phyloP scores from a whole-genome alignment of 2,888 invertebrate species.

The Gisinianus flammeolus region DNA sequence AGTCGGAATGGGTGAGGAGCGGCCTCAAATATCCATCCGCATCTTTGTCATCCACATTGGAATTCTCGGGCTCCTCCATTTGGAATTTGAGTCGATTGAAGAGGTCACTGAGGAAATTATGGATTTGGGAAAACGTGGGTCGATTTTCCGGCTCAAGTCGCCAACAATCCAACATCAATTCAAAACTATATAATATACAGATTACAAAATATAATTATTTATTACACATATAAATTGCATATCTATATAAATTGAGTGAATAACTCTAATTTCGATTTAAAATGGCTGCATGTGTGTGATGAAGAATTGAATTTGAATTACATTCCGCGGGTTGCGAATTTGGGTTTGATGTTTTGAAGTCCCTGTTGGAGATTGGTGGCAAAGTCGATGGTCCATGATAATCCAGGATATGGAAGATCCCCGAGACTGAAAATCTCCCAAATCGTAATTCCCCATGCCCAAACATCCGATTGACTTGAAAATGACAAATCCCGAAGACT shows the following conservation, averaged over 20 bases:
- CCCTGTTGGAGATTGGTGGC: conserved; percentile 18
- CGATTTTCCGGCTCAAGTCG: conserved; percentile 27
- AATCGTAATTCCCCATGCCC: conserved; percentile 40
- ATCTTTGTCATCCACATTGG: conserved; percentile 9
- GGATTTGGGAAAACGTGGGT: conserved; percentile 27
- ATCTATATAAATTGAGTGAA: no score
- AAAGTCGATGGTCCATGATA: conserved; percentile 33
- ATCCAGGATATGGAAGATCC: conserved; percentile 33
- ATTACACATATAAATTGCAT: background rate
- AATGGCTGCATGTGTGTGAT: no score
- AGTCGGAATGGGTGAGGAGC: background rate
- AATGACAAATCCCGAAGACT: conserved; percentile 35
- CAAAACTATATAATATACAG: conserved; percentile 4
- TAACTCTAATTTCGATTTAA: background rate
- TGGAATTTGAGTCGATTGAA: background rate
- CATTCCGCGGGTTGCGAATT: conserved; percentile 27
- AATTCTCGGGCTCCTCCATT: background rate
- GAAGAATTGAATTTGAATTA: conserved; percentile 1
- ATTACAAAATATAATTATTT: background rate
- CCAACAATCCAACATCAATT: conserved; percentile 41
- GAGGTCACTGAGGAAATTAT: conserved; percentile 22
- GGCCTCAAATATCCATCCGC: conserved; percentile 32
- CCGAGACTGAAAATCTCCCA: conserved; percentile 35
- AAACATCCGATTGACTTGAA: conserved; percentile 28
- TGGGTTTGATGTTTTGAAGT: conserved; percentile 29